Evolutionary conservation across 2,888 invertebrate genomes (phyloP), one percentile per base, ranked within the genome.

Genomic region (Drosophila fungiperda): DNA sequence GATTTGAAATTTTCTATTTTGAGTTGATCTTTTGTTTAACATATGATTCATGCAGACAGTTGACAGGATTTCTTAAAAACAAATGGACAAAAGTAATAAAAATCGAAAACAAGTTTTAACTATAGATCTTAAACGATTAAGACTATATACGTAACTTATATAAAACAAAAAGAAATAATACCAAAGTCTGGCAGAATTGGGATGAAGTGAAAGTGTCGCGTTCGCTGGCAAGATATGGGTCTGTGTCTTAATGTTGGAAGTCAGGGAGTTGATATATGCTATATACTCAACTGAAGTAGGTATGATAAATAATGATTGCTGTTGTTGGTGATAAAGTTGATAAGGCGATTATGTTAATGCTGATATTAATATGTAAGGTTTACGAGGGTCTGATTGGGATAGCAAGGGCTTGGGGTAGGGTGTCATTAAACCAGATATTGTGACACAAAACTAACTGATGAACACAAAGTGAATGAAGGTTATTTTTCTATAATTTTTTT

Each of bases 401-500:
- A 73, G 69, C 68, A 59, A 58, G 73, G 72, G 68, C 53, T 61
- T 60, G 62, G 68, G 78, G 54, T 70, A 53, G 77, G 65, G 59
- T 52, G 66, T 66, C 76, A 66, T 64, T 69, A 60, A 64, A 76
- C 87, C 79, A 87, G 88, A 81, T 76, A 78, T 78, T 83, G 89
- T 86, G 80, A 89, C 73, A 75, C 69, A 76, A 68, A 70, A 69
- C 66, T 58, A 78, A 67, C 65, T 59, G 64, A 75, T 73, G 67
- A 68, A 89, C 87, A 81, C 84, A 81, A 89, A 87, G 75, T 82
- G 82, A 86, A 86, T 68, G 84, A 83, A 76, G 89, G 87, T 90
- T 87, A 87, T 87, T 87, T 87, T 87, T 87, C 85, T 87, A 87
- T 90, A 87, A 82, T 90, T 90, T 87, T 90, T 90, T 87, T 87